Conservation (phyloP, 2,888 invertebrate genomes). For the Hipparchia sbordonii region DNA sequence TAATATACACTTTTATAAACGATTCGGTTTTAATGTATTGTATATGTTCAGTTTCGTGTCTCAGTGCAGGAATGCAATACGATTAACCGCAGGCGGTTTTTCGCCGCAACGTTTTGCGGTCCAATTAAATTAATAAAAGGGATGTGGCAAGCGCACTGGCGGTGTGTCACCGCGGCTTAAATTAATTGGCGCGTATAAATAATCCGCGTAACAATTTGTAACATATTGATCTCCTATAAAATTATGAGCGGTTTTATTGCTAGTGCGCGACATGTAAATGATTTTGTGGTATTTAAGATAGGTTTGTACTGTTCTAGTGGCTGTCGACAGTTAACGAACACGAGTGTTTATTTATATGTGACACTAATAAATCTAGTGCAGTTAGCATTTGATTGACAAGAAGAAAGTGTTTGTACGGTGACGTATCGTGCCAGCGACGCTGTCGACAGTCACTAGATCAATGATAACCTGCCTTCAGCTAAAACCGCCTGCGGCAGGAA, state of each 20-base stretch:
- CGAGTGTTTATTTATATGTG: no score
- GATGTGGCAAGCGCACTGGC: not conserved
- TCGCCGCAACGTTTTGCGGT: not conserved
- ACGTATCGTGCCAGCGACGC: no score
- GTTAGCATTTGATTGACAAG: no score
- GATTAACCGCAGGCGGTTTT: not conserved
- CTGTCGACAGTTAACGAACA: no score
- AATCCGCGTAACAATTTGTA: not conserved
- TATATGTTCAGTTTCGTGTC: conserved; percentile 72
- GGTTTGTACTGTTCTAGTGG: no score
- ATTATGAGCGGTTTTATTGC: not conserved
- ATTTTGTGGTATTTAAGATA: not conserved
- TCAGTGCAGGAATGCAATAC: conserved; percentile 37
- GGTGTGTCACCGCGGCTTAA: not conserved
- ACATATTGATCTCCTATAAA: not conserved
- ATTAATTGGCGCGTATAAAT: not conserved
- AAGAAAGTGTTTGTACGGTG: no score
- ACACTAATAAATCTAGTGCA: no score
- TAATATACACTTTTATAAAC: conserved; percentile 58
- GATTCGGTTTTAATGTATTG: conserved; percentile 44
- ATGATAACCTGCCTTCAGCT: not conserved
- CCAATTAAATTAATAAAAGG: not conserved
- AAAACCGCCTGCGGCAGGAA: not conserved
- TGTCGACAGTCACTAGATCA: no score
- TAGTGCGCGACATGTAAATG: not conserved